Evolutionary conservation across 2,888 invertebrate species (phyloP).

Genomic region (Scaptomyza caliginosa): DNA sequence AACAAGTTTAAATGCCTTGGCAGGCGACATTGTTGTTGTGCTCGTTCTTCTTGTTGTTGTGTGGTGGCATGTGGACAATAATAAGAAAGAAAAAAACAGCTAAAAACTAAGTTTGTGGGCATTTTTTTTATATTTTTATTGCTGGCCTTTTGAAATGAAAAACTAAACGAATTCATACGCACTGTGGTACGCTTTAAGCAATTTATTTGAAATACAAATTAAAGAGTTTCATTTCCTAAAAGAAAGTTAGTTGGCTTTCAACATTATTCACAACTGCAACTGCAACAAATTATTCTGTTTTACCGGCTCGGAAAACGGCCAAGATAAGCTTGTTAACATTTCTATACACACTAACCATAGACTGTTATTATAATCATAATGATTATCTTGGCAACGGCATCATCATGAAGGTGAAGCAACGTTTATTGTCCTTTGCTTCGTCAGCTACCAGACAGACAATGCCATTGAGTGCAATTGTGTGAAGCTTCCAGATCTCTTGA

Average conservation of each 20-base stretch:
- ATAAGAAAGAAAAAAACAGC: slow-evolving; percentile 10
- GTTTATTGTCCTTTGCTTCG: slow-evolving; percentile 50
- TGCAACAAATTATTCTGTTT: not conserved
- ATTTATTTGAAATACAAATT: slow-evolving; percentile 7
- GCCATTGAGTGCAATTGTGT: slow-evolving; percentile 67
- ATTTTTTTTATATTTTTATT: slow-evolving; percentile 16
- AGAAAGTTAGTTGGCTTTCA: not conserved
- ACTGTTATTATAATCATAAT: slow-evolving; percentile 2
- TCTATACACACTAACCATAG: not conserved
- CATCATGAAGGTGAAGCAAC: slow-evolving; percentile 10
- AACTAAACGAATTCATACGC: slow-evolving; percentile 8
- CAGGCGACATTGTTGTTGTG: slow-evolving; percentile 28
- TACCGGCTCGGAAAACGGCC: not conserved
- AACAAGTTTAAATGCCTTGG: slow-evolving; percentile 63
- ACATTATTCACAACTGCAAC: not conserved
- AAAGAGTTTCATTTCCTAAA: not conserved
- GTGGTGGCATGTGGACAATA: slow-evolving; percentile 14
- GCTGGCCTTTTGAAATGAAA: slow-evolving; percentile 6
- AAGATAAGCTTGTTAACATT: not conserved
- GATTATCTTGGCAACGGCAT: slow-evolving; percentile 20
- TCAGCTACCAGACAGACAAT: slow-evolving; percentile 37
- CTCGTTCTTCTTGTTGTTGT: not conserved
- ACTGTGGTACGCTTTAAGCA: slow-evolving; percentile 12
- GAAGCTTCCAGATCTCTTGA: slow-evolving; percentile 12
- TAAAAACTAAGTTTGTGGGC: slow-evolving; percentile 25